Conservation (phyloP, 2,888 invertebrate genomes). For the Tridacna crocea region DNA sequence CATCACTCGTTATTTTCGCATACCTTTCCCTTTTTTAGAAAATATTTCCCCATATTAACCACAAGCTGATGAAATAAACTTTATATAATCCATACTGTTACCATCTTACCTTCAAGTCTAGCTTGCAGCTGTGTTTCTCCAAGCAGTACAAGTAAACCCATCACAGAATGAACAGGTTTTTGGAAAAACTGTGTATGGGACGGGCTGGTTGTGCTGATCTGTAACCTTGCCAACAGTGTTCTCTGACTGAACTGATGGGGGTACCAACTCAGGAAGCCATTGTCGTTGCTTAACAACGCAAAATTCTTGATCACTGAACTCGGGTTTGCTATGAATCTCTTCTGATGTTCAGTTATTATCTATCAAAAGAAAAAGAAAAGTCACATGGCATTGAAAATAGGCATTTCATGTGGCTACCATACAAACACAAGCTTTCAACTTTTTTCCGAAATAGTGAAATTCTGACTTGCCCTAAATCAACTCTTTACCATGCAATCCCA, state of each 20-base stretch:
- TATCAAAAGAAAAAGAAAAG: conserved; percentile 49
- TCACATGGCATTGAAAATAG: too few relatives aligned
- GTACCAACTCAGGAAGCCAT: conserved; percentile 88
- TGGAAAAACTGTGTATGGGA: conserved; percentile 86
- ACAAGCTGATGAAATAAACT: too few relatives aligned
- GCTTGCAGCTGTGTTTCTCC: conserved; percentile 80
- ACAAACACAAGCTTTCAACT: too few relatives aligned
- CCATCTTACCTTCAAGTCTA: conserved; percentile 43
- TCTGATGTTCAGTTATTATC: conserved; percentile 81
- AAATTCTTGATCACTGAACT: conserved; percentile 73
- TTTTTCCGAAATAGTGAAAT: too few relatives aligned
- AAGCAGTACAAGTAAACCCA: conserved; percentile 86
- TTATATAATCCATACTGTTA: too few relatives aligned
- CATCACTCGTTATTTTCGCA: too few relatives aligned
- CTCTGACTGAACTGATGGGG: conserved; percentile 88
- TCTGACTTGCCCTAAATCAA: too few relatives aligned
- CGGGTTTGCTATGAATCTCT: conserved; percentile 53
- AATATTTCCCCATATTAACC: too few relatives aligned
- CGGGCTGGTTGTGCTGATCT: conserved; percentile 86
- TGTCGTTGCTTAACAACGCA: conserved; percentile 88
- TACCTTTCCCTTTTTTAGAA: too few relatives aligned
- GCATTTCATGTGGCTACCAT: too few relatives aligned
- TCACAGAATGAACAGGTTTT: conserved; percentile 87
- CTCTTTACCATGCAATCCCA: too few relatives aligned
- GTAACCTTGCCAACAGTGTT: conserved; percentile 88